Percentiles rank a stretch among this genome's conserved stretches.
Evolutionary conservation across 2,113 vertebrate species (phyloP).

Genomic region (Turdus rufiventris): DNA sequence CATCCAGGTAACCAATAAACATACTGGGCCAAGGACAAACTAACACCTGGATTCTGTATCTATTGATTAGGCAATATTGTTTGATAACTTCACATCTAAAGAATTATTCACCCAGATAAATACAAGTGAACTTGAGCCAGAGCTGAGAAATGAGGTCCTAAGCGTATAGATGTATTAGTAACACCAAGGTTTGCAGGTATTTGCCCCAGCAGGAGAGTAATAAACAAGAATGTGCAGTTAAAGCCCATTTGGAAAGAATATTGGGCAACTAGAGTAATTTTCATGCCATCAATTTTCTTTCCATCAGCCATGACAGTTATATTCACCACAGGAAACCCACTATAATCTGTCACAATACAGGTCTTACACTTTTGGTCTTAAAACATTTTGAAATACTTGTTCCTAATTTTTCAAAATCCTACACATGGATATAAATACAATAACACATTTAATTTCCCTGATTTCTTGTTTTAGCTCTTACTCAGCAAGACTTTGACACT

Average conservation of each 20-base stretch:
- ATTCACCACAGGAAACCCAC: constrained; percentile 12
- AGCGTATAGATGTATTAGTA: background rate
- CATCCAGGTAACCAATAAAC: background rate
- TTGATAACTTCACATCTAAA: background rate
- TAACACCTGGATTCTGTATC: background rate
- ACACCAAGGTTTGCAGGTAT: background rate
- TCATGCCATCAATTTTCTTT: background rate
- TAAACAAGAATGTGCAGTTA: background rate
- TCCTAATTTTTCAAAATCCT: background rate
- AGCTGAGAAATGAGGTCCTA: background rate
- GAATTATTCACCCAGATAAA: background rate
- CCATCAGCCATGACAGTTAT: background rate
- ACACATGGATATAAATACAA: background rate
- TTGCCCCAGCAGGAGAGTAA: background rate
- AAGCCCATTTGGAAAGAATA: background rate
- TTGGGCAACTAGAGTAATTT: background rate
- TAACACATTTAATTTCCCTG: background rate
- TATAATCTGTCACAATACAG: background rate
- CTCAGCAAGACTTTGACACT: background rate
- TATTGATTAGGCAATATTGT: background rate
- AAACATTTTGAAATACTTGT: background rate
- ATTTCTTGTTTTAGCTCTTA: background rate
- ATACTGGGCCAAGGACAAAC: background rate
- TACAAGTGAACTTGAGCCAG: background rate
- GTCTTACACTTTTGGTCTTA: background rate